These are phyloP conservation scores for Coelopa frigida DNA, from an alignment of 1,140 invertebrate species.

Conservation along the genomic window DNA sequence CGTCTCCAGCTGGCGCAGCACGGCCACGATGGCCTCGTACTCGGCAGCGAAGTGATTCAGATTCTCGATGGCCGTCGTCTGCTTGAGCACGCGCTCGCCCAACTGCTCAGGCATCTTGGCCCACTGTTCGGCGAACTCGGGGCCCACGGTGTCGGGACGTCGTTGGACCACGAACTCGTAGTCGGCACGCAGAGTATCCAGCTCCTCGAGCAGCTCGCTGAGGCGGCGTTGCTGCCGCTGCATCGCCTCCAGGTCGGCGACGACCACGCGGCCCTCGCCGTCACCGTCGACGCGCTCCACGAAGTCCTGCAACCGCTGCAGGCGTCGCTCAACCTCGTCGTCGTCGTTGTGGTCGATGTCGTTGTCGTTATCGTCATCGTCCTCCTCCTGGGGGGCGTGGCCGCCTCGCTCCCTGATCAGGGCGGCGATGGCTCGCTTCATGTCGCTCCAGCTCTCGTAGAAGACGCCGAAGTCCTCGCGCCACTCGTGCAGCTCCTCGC, in stretches of 20 bases:
- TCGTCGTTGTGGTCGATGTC: too few species aligned
- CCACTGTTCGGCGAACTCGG: slow-evolving; percentile 30
- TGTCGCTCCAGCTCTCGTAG: slow-evolving; percentile 41
- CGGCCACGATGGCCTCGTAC: slow-evolving; percentile 35
- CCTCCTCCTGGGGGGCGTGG: slow-evolving; percentile 21
- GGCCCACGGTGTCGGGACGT: slow-evolving; percentile 14
- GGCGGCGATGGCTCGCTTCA: slow-evolving; percentile 36
- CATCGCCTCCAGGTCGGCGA: slow-evolving; percentile 45
- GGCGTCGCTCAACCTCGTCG: slow-evolving; percentile 20
- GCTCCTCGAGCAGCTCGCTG: slow-evolving; percentile 37
- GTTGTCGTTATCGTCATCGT: too few species aligned
- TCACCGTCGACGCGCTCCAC: slow-evolving; percentile 43
- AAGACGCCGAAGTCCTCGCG: slow-evolving; percentile 40
- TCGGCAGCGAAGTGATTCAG: slow-evolving; percentile 39
- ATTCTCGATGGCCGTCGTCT: slow-evolving; percentile 42
- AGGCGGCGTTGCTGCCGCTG: slow-evolving; percentile 42
- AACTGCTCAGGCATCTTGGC: slow-evolving; percentile 31
- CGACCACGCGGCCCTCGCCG: slow-evolving; percentile 48
- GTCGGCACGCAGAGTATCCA: slow-evolving; percentile 41
- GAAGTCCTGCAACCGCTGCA: slow-evolving; percentile 22
- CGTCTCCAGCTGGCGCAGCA: slow-evolving; percentile 24
- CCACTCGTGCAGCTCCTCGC: slow-evolving; percentile 34
- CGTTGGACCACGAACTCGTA: slow-evolving; percentile 42
- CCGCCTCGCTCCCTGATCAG: slow-evolving; percentile 38
- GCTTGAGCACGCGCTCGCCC: slow-evolving; percentile 38